Base-by-base conservation (phyloP, 2,113 vertebrate genomes). In the Myotis davidii region DNA sequence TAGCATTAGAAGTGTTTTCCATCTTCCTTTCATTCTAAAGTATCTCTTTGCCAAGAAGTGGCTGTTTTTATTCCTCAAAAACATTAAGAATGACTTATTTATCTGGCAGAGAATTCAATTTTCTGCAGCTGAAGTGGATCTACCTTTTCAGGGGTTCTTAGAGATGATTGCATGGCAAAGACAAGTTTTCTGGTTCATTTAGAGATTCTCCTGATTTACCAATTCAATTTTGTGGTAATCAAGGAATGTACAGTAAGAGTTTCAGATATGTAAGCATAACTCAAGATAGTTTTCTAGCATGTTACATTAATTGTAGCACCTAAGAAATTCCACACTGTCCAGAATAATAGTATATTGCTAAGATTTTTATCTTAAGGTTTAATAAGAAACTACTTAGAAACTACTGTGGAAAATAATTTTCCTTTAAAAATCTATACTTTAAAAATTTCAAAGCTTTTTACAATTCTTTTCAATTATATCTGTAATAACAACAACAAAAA, bases 21-120 rank as follows among this genome's bases (percentile, higher is more conserved):
- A 89, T 73, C 42, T 83, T 93, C 39, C 32, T 85, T 77, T 67
- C 32, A 93, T 65, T 93, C 69, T 93, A 86, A 86, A 95, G 61
- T n/a, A 83, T 50, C 64, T 93, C 54, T 94, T 93, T 97, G 37
- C 37, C 83, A 93, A 93, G 54, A 95, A 97, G 94, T 91, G 45
- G 69, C 34, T 67, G 76, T 85, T 94, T 92, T 93, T 85, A 48
- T 78, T 93, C 34, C 70, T 93, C 79, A 89, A 14, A 90, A 94
- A 91, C 54, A 91, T 91, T 91, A 74, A 79, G 74, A 93, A 96
- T 91, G 84, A 56, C 84, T 89, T 79, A 21, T 90, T 96, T 97
- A 95, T 90, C 86, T 89, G 59, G 14, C 29, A 83, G 32, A 86
- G 56, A 83, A 89, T 93, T 91, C 54, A 79, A 61, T 73, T 88